Evolutionary conservation across 2,113 vertebrate genomes (phyloP).

Genomic region (Thermophis baileyi): DNA sequence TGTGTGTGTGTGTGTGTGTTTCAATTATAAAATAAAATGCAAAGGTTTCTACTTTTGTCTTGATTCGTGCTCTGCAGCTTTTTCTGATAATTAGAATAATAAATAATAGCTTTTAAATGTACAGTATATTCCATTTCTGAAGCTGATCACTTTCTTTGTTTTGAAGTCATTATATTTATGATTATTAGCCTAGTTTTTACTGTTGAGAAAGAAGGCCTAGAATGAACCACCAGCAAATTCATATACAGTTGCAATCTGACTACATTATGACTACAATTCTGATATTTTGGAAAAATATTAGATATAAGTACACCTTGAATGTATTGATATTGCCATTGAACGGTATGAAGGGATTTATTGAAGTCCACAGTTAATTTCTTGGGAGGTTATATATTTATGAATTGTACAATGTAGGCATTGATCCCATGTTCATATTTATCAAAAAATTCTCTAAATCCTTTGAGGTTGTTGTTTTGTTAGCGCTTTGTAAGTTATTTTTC

Average conservation of each 20-base stretch:
- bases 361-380: not conserved
- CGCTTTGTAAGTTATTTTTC: not conserved
- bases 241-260: not conserved
- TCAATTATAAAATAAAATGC: no score
- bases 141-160: not conserved
- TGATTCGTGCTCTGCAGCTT: not conserved
- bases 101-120: not conserved
- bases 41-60: slow-evolving; percentile 33
- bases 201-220: not conserved
- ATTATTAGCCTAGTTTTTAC: not conserved
- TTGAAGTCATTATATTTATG: not conserved
- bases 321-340: not conserved
- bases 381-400: not conserved
- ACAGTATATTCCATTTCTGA: not conserved
- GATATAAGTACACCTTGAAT: not conserved
- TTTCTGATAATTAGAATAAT: slow-evolving; percentile 32
- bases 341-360: not conserved
- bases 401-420: not conserved
- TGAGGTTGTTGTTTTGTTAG: not conserved
- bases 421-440: not conserved
- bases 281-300: not conserved
- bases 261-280: not conserved
- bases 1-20: no score
- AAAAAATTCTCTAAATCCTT: not conserved
- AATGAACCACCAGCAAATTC: not conserved